Percentiles rank a stretch among this genome's conserved stretches.
Evolutionary conservation across 2,797 vertebrate genomes (phyloP).

Genomic region (Arrhamphus sclerolepis): DNA sequence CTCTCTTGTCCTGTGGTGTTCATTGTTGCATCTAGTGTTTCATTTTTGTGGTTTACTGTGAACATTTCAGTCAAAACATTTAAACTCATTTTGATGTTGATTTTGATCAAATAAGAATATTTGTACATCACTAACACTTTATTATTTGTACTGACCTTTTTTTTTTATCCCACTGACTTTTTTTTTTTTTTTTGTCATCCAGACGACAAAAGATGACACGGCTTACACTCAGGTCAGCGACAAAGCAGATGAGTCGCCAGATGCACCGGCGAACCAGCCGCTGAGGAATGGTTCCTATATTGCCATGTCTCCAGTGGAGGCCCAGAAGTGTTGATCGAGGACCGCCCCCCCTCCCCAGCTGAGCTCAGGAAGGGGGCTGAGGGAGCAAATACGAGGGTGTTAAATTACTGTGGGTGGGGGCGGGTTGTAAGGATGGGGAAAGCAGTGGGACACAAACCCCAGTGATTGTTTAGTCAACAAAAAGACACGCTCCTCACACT

Average conservation of each 20-base stretch:
- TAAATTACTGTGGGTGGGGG: conserved; percentile 33
- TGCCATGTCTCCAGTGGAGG: conserved; percentile 85
- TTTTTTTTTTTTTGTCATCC: conserved; percentile 27
- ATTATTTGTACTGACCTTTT: conserved; percentile 27
- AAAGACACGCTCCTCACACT: conserved; percentile 62
- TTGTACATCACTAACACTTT: background rate
- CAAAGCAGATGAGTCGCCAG: conserved; percentile 78
- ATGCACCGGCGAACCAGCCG: conserved; percentile 72
- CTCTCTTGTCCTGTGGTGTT: conserved; percentile 20
- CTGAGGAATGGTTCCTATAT: conserved; percentile 83
- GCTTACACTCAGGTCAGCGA: conserved; percentile 85
- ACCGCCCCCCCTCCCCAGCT: conserved; percentile 14
- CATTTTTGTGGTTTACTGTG: conserved; percentile 39
- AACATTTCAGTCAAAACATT: conserved; percentile 55
- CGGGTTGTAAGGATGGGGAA: conserved; percentile 30
- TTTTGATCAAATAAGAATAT: background rate
- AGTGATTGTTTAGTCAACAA: conserved; percentile 58
- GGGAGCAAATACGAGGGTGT: conserved; percentile 51
- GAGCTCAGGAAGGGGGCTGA: conserved; percentile 63
- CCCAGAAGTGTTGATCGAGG: conserved; percentile 83
- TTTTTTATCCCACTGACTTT: background rate
- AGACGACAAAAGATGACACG: conserved; percentile 84
- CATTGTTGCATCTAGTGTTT: background rate
- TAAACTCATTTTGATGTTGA: conserved; percentile 32
- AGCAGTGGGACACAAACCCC: conserved; percentile 50